Percentiles rank a stretch among this genome's conserved stretches.
Conservation (phyloP, 2,888 invertebrate species). For the Balanococcus diminutus region DNA sequence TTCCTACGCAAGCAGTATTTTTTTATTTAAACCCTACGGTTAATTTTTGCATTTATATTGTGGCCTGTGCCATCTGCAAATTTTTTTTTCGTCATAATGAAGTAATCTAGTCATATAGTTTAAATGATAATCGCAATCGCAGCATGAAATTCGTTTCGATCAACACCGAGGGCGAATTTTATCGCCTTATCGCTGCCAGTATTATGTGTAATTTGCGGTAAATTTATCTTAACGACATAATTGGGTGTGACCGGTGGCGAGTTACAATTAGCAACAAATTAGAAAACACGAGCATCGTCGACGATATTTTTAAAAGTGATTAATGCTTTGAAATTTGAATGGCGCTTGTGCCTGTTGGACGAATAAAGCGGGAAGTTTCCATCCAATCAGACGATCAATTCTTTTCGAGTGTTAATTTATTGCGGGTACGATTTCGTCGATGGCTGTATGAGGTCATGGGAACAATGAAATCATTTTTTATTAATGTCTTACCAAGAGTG, state of each 20-base stretch:
- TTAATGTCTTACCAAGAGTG: background rate
- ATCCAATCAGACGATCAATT: background rate
- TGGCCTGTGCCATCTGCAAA: slow-evolving; percentile 16
- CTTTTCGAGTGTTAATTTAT: slow-evolving; percentile 4
- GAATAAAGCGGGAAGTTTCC: background rate
- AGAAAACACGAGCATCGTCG: background rate
- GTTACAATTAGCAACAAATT: background rate
- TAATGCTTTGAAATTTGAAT: background rate
- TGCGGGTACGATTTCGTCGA: background rate
- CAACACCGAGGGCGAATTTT: background rate
- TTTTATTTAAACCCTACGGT: background rate
- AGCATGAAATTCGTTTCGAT: background rate
- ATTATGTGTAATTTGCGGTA: slow-evolving; percentile 3
- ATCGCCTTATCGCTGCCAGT: slow-evolving; percentile 14
- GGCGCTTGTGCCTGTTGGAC: background rate
- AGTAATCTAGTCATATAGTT: background rate
- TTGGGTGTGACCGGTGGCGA: background rate
- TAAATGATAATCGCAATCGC: background rate
- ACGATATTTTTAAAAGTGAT: slow-evolving; percentile 18
- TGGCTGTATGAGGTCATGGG: background rate
- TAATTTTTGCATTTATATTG: slow-evolving; percentile 1
- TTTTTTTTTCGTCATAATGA: background rate
- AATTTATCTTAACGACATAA: slow-evolving; percentile 19
- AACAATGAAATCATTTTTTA: slow-evolving; percentile 11
- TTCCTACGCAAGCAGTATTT: background rate